These are phyloP conservation scores for Corythoichthys haematopterus DNA, from an alignment of 2,113 vertebrate species.

Conservation along the genomic window DNA sequence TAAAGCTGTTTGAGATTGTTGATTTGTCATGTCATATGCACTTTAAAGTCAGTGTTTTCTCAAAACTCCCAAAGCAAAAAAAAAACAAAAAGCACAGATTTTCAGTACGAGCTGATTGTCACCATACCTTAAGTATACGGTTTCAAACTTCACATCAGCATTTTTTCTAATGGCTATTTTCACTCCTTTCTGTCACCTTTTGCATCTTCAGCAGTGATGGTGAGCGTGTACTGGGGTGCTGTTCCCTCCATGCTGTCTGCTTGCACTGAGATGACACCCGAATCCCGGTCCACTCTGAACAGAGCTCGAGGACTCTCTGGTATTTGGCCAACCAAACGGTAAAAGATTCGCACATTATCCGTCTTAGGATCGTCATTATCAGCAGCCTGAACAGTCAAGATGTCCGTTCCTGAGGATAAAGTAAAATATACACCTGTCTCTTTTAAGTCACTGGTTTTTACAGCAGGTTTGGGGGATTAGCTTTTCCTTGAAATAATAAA, in stretches of 20 bases:
- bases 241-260: slow-evolving; percentile 61
- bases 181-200: slow-evolving; percentile 58
- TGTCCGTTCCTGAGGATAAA: slow-evolving; percentile 66
- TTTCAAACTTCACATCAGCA: too few species aligned
- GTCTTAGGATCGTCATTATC: slow-evolving; percentile 76
- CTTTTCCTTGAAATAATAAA: slow-evolving; percentile 38
- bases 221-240: slow-evolving; percentile 61
- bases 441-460: neutral
- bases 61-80: too few species aligned
- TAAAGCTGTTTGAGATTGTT: too few species aligned
- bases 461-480: neutral
- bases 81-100: neutral
- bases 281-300: slow-evolving; percentile 69
- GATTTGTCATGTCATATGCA: too few species aligned
- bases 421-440: neutral
- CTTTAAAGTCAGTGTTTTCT: too few species aligned
- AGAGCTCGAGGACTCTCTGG: slow-evolving; percentile 71
- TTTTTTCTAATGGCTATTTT: neutral
- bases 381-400: slow-evolving; percentile 69
- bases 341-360: slow-evolving; percentile 70
- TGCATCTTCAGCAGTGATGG: slow-evolving; percentile 71
- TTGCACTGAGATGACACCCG: slow-evolving; percentile 65
- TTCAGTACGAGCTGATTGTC: neutral
- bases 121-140: neutral
- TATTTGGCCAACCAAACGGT: slow-evolving; percentile 66